Base-by-base conservation (phyloP, 2,888 invertebrate genomes). In the Antheraea yamamai region DNA sequence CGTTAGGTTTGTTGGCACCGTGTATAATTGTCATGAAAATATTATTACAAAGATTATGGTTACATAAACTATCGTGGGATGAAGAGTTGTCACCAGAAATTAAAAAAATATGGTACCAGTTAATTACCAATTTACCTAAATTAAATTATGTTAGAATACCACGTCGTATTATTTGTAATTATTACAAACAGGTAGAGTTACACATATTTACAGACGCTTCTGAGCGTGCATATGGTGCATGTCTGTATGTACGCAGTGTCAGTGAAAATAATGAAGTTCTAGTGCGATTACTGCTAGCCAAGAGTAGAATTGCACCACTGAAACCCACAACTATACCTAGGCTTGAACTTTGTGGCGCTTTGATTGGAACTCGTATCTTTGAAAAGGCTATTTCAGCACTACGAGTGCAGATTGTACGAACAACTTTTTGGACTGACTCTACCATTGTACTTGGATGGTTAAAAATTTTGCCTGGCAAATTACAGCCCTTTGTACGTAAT, bases 261-360 rank as follows among this genome's bases (percentile, higher is more conserved):
- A 73, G 79, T 74, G 30, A 77, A 10, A 3, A 74, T 1, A 79
- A 76, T 73, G 51, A 79, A 1, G 70, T 73, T 1, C n/a, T 61
- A 26, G 78, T 81, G 7, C 72, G 77, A 0, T 75, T 85, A 39
- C 30, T 85, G 20, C 14, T 78, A 0, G 82, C 82, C 2, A 85
- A 85, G 58, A 80, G 81, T 76, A 74, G 77, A 64, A 82, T 84
- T 0, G 80, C 84, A 0, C 82, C 83, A 0, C 73, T 83, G 1
- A 84, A 85, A 61, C 77, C 82, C 1, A 78, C 73, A 0, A 85
- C 82, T 0, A 84, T 83, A 14, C 84, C 85, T 4, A 58, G 84
- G n/a, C 79, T 86, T 7, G 85, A 86, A 47, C 73, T 85, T 3
- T 85, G 84, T 73, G 84, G 80, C 10, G 84, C 84, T 20, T 51